These are phyloP conservation scores for Scomber colias DNA, from an alignment of 2,113 vertebrate species.

Conservation along the genomic window DNA sequence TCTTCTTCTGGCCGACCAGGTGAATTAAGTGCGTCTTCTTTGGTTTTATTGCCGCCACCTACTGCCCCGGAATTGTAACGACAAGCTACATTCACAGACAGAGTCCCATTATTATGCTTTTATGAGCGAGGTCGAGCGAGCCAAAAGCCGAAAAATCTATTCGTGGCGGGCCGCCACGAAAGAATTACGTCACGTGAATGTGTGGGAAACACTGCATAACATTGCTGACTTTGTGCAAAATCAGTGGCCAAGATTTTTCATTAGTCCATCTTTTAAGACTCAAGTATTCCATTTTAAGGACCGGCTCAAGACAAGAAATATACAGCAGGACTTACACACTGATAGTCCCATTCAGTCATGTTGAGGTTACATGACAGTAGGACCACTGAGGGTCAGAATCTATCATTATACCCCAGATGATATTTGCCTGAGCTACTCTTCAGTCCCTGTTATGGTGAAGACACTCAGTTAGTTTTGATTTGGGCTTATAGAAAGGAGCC, in stretches of 20 bases:
- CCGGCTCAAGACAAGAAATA: neutral
- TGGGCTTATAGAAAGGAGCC: conserved; percentile 15
- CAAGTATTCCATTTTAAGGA: conserved; percentile 41
- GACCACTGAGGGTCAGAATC: conserved; percentile 38
- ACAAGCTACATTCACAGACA: too few relatives aligned
- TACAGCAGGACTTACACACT: conserved; percentile 1
- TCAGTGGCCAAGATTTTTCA: conserved; percentile 13
- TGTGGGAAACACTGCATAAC: too few relatives aligned
- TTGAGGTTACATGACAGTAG: conserved; percentile 21
- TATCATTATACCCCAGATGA: conserved; percentile 36
- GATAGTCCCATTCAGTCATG: conserved; percentile 4
- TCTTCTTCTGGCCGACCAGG: too few relatives aligned
- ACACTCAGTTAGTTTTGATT: conserved; percentile 27
- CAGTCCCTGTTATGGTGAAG: conserved; percentile 24
- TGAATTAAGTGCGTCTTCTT: too few relatives aligned
- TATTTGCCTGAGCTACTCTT: conserved; percentile 29
- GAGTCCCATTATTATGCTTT: too few relatives aligned
- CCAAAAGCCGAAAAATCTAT: too few relatives aligned
- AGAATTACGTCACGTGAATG: too few relatives aligned
- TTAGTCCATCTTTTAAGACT: neutral
- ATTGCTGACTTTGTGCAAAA: conserved; percentile 22
- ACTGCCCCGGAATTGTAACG: too few relatives aligned
- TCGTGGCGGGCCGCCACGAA: too few relatives aligned
- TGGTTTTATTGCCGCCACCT: too few relatives aligned
- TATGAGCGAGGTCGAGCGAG: too few relatives aligned